These are phyloP conservation scores for Patella depressa DNA, from an alignment of 2,888 invertebrate genomes.

Conservation along the genomic window DNA sequence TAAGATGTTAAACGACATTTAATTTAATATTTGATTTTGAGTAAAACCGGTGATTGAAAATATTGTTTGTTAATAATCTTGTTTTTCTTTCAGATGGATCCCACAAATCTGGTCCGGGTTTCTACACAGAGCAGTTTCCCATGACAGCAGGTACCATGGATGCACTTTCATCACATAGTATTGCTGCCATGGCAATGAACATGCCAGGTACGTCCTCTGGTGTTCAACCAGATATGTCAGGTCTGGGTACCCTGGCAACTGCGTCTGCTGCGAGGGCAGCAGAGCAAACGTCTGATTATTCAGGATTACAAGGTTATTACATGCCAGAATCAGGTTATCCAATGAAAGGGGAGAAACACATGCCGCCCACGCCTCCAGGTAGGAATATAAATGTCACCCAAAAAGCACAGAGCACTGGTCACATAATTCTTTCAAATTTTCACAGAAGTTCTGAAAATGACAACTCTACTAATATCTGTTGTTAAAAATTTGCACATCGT, in stretches of 20 bases:
- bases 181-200: slow-evolving; percentile 25
- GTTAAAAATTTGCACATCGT: too few species aligned
- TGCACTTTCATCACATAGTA: background rate
- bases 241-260: slow-evolving; percentile 31
- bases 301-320: slow-evolving; percentile 32
- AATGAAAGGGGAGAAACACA: slow-evolving; percentile 52
- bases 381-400: slow-evolving; percentile 50
- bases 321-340: slow-evolving; percentile 47
- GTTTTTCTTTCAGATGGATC: background rate
- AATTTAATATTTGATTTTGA: too few species aligned
- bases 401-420: slow-evolving; percentile 26
- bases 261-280: slow-evolving; percentile 34
- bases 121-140: slow-evolving; percentile 1
- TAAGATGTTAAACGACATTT: too few species aligned
- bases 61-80: too few species aligned
- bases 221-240: slow-evolving; percentile 20
- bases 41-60: too few species aligned
- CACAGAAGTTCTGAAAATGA: too few species aligned
- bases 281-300: slow-evolving; percentile 12
- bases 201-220: slow-evolving; percentile 8
- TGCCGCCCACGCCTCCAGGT: slow-evolving; percentile 59
- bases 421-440: background rate
- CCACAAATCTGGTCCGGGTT: background rate
- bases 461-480: too few species aligned
- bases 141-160: slow-evolving; percentile 7